Percentiles rank a stretch among this genome's conserved stretches.
Conservation (phyloP, 2,888 invertebrate species). For the Melanchra persicariae region DNA sequence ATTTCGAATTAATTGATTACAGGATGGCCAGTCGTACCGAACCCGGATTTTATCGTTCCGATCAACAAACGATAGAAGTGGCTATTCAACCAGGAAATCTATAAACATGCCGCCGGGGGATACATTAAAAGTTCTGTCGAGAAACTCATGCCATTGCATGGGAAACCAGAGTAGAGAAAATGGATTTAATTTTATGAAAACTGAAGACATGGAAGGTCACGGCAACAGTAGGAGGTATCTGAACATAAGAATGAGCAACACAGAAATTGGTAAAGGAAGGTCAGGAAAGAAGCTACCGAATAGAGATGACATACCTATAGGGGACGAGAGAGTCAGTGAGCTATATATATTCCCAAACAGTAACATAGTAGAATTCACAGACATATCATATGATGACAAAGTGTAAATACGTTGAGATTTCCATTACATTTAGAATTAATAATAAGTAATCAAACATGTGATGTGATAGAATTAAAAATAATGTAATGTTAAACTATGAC, state of each 20-base stretch:
- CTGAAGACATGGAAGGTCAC: conserved; percentile 73
- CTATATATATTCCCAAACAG: conserved; percentile 88
- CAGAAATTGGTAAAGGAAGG: conserved; percentile 72
- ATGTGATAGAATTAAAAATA: conserved; percentile 69
- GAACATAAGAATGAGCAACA: conserved; percentile 65
- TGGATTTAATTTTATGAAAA: conserved; percentile 74
- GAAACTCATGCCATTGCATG: conserved; percentile 80
- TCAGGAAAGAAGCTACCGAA: conserved; percentile 69
- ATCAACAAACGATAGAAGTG: conserved; percentile 84
- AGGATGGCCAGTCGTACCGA: conserved; percentile 87
- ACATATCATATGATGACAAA: conserved; percentile 86
- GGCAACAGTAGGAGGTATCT: conserved; percentile 69
- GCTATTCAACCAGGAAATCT: conserved; percentile 83
- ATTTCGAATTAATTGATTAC: conserved; percentile 65
- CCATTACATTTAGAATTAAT: conserved; percentile 64
- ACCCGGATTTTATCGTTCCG: conserved; percentile 86
- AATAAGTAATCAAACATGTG: conserved; percentile 61
- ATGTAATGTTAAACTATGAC: conserved; percentile 51
- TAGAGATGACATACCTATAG: conserved; percentile 76
- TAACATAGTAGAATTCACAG: conserved; percentile 87
- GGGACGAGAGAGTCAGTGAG: conserved; percentile 86
- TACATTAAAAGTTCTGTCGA: conserved; percentile 74
- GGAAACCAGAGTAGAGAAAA: conserved; percentile 79
- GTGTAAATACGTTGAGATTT: conserved; percentile 77
- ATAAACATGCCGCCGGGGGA: conserved; percentile 79